Evolutionary conservation across 2,888 invertebrate species (phyloP), one percentile per base, ranked within the genome.

Genomic region (Acanthosoma haemorrhoidale): DNA sequence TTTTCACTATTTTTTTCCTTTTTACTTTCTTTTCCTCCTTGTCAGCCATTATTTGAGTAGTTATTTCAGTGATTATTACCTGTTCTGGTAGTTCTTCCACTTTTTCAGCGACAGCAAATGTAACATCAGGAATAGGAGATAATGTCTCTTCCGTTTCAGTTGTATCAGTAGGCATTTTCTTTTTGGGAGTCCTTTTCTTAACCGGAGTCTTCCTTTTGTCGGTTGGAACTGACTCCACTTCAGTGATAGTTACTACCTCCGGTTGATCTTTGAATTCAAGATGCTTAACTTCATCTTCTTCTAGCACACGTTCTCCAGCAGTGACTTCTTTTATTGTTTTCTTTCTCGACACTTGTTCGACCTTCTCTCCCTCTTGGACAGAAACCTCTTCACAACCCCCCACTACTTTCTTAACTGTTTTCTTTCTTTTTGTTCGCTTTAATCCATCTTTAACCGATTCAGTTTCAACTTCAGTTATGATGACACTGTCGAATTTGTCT

Each of bases 1-100:
- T 71, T 31, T 70, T 78, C 75, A 58, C 79, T 76, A 68, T 75
- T 73, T 67, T 77, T 71, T 76, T 78, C 74, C 81, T 84, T 1
- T 83, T 80, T 3, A 80, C 79, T 1, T 82, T 82, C 71, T 80
- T 83, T 3, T 81, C 82, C 13, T 79, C 76, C 63, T 80, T 75
- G 74, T 79, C 76, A 75, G 80, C 77, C 61, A 61, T 70, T 9
- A 74, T 41, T 71, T 71, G 18, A 70, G 75, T 69, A 71, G 72
- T 29, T 13, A 77, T 71, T 73, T 76, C 74, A 70, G 77, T 74
- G n/a, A 77, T 69, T 6, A 69, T 79, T 11, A 76, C 77, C 78
- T 81, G 81, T 6, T 82, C 81, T 74, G 79, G 73, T 29, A 82
- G 78, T 78, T 82, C 83, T 77, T 83, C 83, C 76, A 78, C 61